These are phyloP conservation scores for Orthosia cruda DNA, from an alignment of 2,888 invertebrate genomes.

Conservation along the genomic window DNA sequence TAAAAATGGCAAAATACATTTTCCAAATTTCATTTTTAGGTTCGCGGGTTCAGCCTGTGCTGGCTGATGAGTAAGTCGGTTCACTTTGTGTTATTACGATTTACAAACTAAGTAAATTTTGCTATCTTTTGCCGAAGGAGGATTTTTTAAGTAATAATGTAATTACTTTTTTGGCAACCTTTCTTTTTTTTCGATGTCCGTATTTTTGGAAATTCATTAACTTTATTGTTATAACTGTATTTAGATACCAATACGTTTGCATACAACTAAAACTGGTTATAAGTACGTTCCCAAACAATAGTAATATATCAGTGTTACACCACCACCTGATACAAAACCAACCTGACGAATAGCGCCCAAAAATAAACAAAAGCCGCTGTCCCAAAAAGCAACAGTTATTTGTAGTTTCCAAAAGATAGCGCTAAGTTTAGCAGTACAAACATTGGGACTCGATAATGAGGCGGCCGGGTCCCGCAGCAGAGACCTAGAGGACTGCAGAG, in stretches of 20 bases:
- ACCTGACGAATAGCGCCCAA: slow-evolving; percentile 3
- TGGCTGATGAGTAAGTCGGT: slow-evolving; percentile 62
- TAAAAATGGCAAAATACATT: slow-evolving; percentile 68
- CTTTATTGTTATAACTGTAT: slow-evolving; percentile 6
- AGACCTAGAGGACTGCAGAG: slow-evolving; percentile 61
- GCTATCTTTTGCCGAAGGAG: slow-evolving; percentile 40
- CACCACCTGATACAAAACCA: not conserved
- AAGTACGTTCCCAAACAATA: not conserved
- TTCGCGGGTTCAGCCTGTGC: slow-evolving; percentile 41
- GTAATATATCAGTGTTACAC: not conserved
- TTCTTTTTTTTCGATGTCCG: slow-evolving; percentile 16
- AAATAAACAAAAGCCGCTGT: slow-evolving; percentile 13
- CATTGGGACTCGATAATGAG: slow-evolving; percentile 64
- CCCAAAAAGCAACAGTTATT: slow-evolving; percentile 55
- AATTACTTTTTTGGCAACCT: slow-evolving; percentile 45
- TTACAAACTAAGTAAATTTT: slow-evolving; percentile 60
- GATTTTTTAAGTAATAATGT: slow-evolving; percentile 43
- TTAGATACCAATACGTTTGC: not conserved
- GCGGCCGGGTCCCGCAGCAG: slow-evolving; percentile 41
- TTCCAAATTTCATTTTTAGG: slow-evolving; percentile 64
- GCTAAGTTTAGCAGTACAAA: slow-evolving; percentile 57
- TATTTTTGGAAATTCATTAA: slow-evolving; percentile 10
- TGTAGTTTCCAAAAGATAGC: slow-evolving; percentile 44
- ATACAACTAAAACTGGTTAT: not conserved
- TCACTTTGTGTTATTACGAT: slow-evolving; percentile 65